phyloP scores from a whole-genome alignment of 2,888 invertebrate genomes.

The Pelosia muscerda region DNA sequence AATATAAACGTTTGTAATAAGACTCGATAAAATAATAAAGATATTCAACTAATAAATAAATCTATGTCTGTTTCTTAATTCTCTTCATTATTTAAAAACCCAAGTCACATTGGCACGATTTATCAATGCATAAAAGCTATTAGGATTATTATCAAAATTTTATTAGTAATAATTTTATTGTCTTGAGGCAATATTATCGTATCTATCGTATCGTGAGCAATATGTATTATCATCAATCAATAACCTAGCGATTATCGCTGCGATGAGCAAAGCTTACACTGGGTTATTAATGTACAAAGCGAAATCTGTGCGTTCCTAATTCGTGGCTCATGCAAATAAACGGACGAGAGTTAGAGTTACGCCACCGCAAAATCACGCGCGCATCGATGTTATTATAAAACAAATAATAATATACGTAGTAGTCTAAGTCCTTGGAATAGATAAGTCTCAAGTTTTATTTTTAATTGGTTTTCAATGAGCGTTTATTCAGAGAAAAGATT shows the following conservation, averaged over 20 bases:
- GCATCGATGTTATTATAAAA: constrained; percentile 13
- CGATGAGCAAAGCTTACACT: constrained; percentile 38
- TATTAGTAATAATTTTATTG: constrained; percentile 27
- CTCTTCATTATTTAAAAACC: constrained; percentile 6
- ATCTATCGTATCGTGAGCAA: constrained; percentile 50
- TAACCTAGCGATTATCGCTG: constrained; percentile 52
- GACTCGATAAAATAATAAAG: not conserved
- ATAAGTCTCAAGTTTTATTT: not conserved
- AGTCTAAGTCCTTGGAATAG: not conserved
- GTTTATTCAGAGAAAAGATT: not conserved
- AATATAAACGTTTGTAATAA: no score
- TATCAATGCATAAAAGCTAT: constrained; percentile 26
- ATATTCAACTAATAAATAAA: not conserved
- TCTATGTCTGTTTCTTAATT: constrained; percentile 12
- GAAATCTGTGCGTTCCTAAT: constrained; percentile 73
- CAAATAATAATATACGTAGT: constrained; percentile 4
- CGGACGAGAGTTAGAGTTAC: constrained; percentile 58
- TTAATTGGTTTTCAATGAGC: not conserved
- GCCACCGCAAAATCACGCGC: constrained; percentile 60
- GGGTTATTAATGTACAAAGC: constrained; percentile 44
- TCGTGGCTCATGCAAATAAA: constrained; percentile 66
- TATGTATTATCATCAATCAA: constrained; percentile 47
- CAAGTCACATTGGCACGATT: constrained; percentile 7
- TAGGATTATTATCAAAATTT: constrained; percentile 24
- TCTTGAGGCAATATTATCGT: constrained; percentile 25